Conservation (phyloP, 2,113 vertebrate genomes). For the Castor canadensis region DNA sequence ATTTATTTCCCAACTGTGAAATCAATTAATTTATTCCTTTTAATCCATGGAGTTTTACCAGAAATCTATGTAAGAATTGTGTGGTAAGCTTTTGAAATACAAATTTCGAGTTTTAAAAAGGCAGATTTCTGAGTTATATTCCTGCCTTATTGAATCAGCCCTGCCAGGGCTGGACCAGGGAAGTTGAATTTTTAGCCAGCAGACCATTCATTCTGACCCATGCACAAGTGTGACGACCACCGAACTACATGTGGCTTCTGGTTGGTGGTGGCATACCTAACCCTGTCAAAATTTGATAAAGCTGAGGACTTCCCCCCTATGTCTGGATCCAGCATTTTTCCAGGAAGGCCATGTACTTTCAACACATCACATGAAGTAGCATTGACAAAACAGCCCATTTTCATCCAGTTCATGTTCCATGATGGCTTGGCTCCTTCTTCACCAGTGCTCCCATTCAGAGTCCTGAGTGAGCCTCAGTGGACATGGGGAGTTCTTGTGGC, state of each 20-base stretch:
- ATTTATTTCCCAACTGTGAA: neutral
- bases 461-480: neutral
- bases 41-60: neutral
- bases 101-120: neutral
- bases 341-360: fast-evolving
- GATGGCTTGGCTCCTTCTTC: neutral
- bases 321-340: neutral
- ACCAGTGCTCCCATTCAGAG: neutral
- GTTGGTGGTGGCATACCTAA: neutral
- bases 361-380: neutral
- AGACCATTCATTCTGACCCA: neutral
- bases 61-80: neutral
- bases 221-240: neutral
- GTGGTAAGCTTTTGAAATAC: neutral
- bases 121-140: neutral
- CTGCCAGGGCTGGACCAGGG: neutral
- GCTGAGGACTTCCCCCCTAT: fast-evolving
- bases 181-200: neutral
- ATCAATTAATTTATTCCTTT: too few relatives aligned
- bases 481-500: neutral
- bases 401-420: fast-evolving
- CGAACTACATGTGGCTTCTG: neutral
- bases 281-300: neutral
- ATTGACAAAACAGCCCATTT: neutral
- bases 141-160: neutral